Evolutionary conservation across 1,140 invertebrate species (phyloP).

Genomic region (Mercenaria mercenaria): DNA sequence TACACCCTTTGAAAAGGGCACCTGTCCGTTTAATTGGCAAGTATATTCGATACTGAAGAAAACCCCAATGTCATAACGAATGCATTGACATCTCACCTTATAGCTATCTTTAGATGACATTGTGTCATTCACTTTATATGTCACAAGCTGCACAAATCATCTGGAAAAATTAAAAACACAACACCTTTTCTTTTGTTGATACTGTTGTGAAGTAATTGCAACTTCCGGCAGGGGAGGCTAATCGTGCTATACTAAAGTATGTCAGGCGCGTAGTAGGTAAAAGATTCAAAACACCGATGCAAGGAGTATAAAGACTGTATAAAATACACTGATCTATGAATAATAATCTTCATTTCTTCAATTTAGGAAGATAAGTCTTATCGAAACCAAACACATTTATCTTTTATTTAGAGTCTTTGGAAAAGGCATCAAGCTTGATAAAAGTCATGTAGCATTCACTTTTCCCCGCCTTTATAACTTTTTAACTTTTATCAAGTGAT

Average conservation of each 20-base stretch:
- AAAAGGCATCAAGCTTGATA: too few relatives aligned
- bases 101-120: slow-evolving; percentile 25
- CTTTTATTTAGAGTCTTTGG: too few relatives aligned
- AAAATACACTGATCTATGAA: too few relatives aligned
- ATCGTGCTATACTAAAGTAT: not conserved
- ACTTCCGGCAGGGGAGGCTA: slow-evolving; percentile 57
- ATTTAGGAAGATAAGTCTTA: too few relatives aligned
- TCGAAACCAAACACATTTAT: too few relatives aligned
- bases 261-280: too few relatives aligned
- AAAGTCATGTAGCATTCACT: too few relatives aligned
- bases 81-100: not conserved
- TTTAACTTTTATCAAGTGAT: too few relatives aligned
- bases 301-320: too few relatives aligned
- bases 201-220: slow-evolving; percentile 62
- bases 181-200: slow-evolving; percentile 54
- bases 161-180: not conserved
- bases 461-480: too few relatives aligned
- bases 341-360: too few relatives aligned
- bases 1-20: not conserved
- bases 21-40: not conserved
- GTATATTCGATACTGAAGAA: not conserved
- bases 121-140: not conserved
- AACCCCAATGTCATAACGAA: not conserved
- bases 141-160: not conserved
- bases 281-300: too few relatives aligned